A percentile compares a stretch with the other conserved stretches of the same genome.
Conservation (phyloP, 1,140 invertebrate genomes). For the Ditylenchus dipsaci region DNA sequence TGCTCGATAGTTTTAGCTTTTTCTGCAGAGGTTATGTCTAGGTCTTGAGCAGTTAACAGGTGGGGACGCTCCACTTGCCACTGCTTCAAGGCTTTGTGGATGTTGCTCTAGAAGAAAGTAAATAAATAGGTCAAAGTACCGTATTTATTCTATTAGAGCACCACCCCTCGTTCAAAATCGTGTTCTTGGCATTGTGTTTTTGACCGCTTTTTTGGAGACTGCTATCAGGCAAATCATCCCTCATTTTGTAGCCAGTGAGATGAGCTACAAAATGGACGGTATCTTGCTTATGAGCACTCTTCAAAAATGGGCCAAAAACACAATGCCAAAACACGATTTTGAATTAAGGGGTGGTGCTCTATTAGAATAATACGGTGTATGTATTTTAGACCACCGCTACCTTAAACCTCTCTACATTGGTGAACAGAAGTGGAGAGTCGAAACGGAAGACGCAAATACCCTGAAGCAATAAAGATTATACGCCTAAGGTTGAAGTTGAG, state of each 20-base stretch:
- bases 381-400: too few species aligned
- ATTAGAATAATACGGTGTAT: too few species aligned
- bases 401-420: constrained; percentile 57
- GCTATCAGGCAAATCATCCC: not conserved
- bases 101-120: constrained; percentile 8
- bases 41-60: constrained; percentile 22
- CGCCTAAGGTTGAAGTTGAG: not conserved
- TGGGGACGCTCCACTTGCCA: constrained; percentile 41
- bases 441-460: constrained; percentile 58
- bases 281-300: too few species aligned
- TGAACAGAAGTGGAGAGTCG: constrained; percentile 54
- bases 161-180: too few species aligned
- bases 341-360: too few species aligned
- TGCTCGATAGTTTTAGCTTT: not conserved
- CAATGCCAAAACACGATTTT: too few species aligned
- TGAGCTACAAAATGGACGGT: too few species aligned
- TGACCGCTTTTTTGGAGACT: too few species aligned
- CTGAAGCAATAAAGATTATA: constrained; percentile 25
- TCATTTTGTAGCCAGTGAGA: too few species aligned
- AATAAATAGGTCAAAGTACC: too few species aligned
- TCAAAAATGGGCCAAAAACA: too few species aligned
- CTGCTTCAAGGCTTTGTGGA: constrained; percentile 45
- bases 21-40: not conserved
- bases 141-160: not conserved
- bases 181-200: too few species aligned